Evolutionary conservation across 2,797 vertebrate genomes (phyloP), one percentile per base, ranked within the genome.

Genomic region (Aplochiton taeniatus): DNA sequence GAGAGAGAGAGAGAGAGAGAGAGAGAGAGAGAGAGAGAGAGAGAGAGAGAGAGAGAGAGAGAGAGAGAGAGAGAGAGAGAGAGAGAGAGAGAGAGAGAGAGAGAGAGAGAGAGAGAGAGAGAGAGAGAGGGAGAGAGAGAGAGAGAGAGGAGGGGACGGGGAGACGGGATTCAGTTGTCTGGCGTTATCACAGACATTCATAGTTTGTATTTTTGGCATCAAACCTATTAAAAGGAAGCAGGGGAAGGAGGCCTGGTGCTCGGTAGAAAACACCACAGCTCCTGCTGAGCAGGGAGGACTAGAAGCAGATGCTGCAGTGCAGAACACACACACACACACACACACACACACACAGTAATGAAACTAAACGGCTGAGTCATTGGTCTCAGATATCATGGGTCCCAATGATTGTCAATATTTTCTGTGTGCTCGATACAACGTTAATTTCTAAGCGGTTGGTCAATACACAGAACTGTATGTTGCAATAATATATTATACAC

Each of bases 371-470:
- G 69, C 75, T 59, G 75, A 82, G 69, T 78, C 77, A 63, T 63
- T 67, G 77, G 73, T 74, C 65, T 82, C 59, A 69, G 58, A 70
- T 65, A 46, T 56, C 74, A 77, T 65, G 73, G 46, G 14, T 69
- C 69, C 65, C 66, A 44, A 66, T 81, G 84, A 85, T 87, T 82
- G 83, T 86, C 85, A 73, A 18, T 72, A 70, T 69, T 59, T 48
- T 14, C 58, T 61, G 63, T 75, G 69, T 31, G 48, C 63, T 72
- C 55, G 19, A 61, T 75, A 69, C 80, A 6, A 44, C 17, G 10
- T 44, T 58, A 0, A 13, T 11, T 16, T 61, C 42, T 9, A 41
- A 7, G 64, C 71, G 9, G 16, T 67, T 47, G 70, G 74, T 75
- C 66, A 82, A 78, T 57, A 80, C 69, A 46, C 61, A 46, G 61